These are phyloP conservation scores for Baronia brevicornis DNA, from an alignment of 2,888 invertebrate species.

Conservation along the genomic window DNA sequence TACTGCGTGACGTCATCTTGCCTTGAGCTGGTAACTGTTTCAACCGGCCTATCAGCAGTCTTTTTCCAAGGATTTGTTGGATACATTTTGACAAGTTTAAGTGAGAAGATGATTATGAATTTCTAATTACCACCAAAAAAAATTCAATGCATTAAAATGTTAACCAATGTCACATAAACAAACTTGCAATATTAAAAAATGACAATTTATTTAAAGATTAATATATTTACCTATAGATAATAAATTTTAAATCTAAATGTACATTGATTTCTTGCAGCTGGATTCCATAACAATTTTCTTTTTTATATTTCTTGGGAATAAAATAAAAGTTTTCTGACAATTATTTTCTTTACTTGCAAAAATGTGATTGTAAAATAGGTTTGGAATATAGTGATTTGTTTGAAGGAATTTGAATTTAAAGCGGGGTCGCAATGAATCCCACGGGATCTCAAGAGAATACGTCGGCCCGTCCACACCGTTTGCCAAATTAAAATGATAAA, in stretches of 20 bases:
- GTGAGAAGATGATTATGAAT: no score
- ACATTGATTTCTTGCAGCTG: no score
- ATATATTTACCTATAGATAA: no score
- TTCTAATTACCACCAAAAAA: no score
- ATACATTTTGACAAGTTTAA: constrained; percentile 14
- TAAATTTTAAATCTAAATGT: no score
- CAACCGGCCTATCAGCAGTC: constrained; percentile 26
- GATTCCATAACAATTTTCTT: no score
- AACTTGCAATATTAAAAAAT: not conserved
- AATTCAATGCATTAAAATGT: no score
- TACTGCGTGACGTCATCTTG: constrained; percentile 54
- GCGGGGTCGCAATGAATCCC: constrained; percentile 40
- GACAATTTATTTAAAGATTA: constrained; percentile 7
- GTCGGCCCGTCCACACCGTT: constrained; percentile 53
- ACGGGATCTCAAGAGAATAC: constrained; percentile 42
- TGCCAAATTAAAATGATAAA: constrained; percentile 72
- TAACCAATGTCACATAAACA: not conserved
- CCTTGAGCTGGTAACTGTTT: constrained; percentile 32
- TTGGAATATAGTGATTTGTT: constrained; percentile 50
- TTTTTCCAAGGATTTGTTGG: constrained; percentile 15
- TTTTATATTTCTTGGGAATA: no score
- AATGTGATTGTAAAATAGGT: constrained; percentile 29
- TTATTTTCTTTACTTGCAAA: constrained; percentile 1
- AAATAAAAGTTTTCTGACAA: no score
- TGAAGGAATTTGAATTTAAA: constrained; percentile 54